Base-by-base conservation (phyloP, 2,888 invertebrate genomes). In the Tanypteryx hageni region DNA sequence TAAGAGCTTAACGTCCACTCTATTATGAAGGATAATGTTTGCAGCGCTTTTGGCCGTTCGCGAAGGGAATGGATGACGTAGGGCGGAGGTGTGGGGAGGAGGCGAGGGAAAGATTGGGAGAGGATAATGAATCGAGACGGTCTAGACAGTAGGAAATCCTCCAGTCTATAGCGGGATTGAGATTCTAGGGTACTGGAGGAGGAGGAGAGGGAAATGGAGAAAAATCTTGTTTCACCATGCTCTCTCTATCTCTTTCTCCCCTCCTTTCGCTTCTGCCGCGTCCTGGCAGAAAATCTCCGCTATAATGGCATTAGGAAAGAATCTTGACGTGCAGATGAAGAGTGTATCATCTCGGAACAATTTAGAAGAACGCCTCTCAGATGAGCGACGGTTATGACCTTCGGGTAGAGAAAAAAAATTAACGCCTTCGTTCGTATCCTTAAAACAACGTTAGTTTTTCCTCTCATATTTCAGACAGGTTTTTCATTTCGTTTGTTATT, bases 1-100 rank as follows among this genome's bases (percentile, higher is more conserved):
- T 44, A 89, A 89, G 68, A 64, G 64, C 64, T 89, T 68, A 68
- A 61, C 89, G 16, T 68, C 31, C 44, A 68, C 18, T 89, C 44
- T 56, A 89, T 89, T 89, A 61, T 68, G 64, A 11, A 31, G 27
- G 86, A 59, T 86, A 86, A 27, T 31, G 61, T 68, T 76, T 89
- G 89, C 64, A 64, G 89, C 61, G 44, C 64, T 27, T 9, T 44
- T 44, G 56, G 89, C 14, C 11, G 61, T 44, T n/a, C 44, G 44
- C 14, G 18, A 16, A 64, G 44, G 44, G 44, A 44, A 44, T 44
- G 44, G 44, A 44, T 44, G 44, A 44, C 44, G 44, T 44, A 44
- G 44, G 44, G 5, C 44, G 44, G 44, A 44, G 44, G 44, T 5
- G 44, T 44, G 5, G 44, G 44, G 44, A 44, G 44, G 44, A 44